Base-by-base conservation (phyloP, 2,888 invertebrate genomes). In the Melipona bicolor region DNA sequence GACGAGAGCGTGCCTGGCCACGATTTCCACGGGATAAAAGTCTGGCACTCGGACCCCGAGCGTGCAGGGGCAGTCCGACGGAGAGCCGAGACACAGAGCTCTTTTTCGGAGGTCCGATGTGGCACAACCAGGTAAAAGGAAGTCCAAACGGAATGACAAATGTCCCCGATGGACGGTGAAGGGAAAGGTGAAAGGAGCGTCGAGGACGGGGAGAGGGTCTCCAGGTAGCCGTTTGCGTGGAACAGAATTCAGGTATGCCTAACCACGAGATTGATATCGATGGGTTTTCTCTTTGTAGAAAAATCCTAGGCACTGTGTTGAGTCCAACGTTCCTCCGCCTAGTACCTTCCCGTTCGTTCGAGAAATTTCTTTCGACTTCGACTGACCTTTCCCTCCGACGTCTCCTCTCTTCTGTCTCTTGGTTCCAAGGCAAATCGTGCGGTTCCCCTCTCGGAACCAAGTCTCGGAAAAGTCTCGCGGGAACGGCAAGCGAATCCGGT, bases 81-180 rank as follows among this genome's bases (percentile, higher is more conserved):
- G 36, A 74, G 68, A 80, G 80, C 52, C 56, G 81, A 84, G 89
- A 87, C 43, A 88, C 43, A 88, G 87, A 84, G 86, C 84, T 87
- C 87, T 90, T 91, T 91, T 88, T 88, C 76, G 85, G 83, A 36
- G 84, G 79, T 56, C 71, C 84, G 77, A 79, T 6, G 9, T 19
- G 78, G 87, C 87, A 88, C 85, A 19, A 27, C 87, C 92, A 90
- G 93, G 92, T 92, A 93, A 92, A 92, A 92, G 92, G 91, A 93
- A 92, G 92, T 93, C 91, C 91, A 90, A 93, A 90, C 91, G 92
- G 91, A 94, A 93, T 94, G 94, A 94, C 93, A 93, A 94, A 94
- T 92, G 92, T 19, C 90, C 84, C 91, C 67, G 62, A 86, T 72
- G 84, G 89, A 85, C 85, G 89, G 89, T 89, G 90, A 91, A 91